Evolutionary conservation across 23 tunicate genomes (phyloP).

Genomic region (Clavelina lepadiformis): DNA sequence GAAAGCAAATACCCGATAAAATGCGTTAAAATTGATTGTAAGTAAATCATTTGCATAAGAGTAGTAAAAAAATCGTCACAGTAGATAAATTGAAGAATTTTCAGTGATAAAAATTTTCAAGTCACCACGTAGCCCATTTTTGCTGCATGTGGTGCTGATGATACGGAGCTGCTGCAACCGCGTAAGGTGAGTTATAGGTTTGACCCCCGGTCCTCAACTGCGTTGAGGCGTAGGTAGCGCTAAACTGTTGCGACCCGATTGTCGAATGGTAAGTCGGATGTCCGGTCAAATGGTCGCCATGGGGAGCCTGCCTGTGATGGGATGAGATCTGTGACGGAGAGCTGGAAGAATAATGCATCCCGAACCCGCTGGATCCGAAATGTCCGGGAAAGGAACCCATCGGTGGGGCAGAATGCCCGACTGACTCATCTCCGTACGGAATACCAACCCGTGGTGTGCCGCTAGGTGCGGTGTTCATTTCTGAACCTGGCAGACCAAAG

Average conservation of each 20-base stretch:
- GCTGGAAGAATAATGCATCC: conserved; percentile 15
- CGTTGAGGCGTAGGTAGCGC: conserved; percentile 24
- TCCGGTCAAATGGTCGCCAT: conserved; percentile 12
- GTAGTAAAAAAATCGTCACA: too few relatives aligned
- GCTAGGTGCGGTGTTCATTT: neutral
- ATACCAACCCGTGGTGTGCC: conserved; percentile 6
- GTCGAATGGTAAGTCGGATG: conserved; percentile 45
- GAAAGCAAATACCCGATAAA: too few relatives aligned
- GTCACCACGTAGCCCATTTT: conserved; percentile 53
- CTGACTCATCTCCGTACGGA: conserved; percentile 21
- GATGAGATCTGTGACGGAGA: conserved; percentile 11
- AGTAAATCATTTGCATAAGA: too few relatives aligned
- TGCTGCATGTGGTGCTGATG: conserved; percentile 37
- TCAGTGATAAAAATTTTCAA: too few relatives aligned
- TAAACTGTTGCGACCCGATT: conserved; percentile 26
- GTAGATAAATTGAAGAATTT: too few relatives aligned
- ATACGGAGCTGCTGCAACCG: conserved; percentile 15
- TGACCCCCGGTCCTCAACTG: conserved; percentile 23
- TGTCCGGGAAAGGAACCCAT: conserved; percentile 20
- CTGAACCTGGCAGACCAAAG: conserved; percentile 6
- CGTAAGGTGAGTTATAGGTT: conserved; percentile 38
- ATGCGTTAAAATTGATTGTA: too few relatives aligned
- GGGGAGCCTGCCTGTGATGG: neutral
- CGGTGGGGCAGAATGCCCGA: neutral
- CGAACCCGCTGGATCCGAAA: conserved; percentile 17